Percentiles rank a stretch among this genome's conserved stretches.
phyloP scores from a whole-genome alignment of 2,888 invertebrate species.

The Drosophila pegasa region DNA sequence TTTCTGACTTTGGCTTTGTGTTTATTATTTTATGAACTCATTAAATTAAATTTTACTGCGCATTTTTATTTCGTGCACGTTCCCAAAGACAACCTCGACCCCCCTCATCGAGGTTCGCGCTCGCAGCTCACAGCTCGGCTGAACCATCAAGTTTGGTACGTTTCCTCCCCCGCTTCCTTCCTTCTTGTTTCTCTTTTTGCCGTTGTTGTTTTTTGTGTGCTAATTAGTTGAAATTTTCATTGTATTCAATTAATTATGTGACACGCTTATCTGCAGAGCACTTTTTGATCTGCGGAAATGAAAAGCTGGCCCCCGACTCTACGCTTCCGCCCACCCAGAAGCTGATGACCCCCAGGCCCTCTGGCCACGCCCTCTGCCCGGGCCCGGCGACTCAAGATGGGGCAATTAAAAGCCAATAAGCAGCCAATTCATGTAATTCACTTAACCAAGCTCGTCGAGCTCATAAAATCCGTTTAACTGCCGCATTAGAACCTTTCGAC shows the following conservation, averaged over 20 bases:
- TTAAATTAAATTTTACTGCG: constrained; percentile 72
- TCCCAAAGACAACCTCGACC: constrained; percentile 45
- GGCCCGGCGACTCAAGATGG: constrained; percentile 36
- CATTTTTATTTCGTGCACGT: constrained; percentile 66
- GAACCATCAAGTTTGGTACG: constrained; percentile 38
- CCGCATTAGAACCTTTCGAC: constrained; percentile 69
- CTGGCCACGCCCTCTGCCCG: constrained; percentile 38
- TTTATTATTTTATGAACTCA: constrained; percentile 73
- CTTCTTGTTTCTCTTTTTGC: constrained; percentile 23
- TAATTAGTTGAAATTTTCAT: constrained; percentile 76
- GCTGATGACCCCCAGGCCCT: constrained; percentile 22
- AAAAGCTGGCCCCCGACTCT: constrained; percentile 34
- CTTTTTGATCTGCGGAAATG: constrained; percentile 60
- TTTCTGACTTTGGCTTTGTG: constrained; percentile 28
- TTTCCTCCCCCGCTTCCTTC: constrained; percentile 48
- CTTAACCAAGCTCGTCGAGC: constrained; percentile 54
- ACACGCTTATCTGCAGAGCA: constrained; percentile 68
- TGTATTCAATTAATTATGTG: constrained; percentile 75
- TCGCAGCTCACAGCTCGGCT: constrained; percentile 27
- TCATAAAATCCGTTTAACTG: constrained; percentile 73
- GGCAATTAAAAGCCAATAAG: constrained; percentile 76
- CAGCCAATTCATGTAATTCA: constrained; percentile 76
- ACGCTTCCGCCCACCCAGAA: constrained; percentile 45
- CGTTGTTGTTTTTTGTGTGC: constrained; percentile 49
- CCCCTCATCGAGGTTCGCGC: constrained; percentile 10